phyloP scores from a whole-genome alignment of 2,113 vertebrate species.

The Australoheros scitulus region DNA sequence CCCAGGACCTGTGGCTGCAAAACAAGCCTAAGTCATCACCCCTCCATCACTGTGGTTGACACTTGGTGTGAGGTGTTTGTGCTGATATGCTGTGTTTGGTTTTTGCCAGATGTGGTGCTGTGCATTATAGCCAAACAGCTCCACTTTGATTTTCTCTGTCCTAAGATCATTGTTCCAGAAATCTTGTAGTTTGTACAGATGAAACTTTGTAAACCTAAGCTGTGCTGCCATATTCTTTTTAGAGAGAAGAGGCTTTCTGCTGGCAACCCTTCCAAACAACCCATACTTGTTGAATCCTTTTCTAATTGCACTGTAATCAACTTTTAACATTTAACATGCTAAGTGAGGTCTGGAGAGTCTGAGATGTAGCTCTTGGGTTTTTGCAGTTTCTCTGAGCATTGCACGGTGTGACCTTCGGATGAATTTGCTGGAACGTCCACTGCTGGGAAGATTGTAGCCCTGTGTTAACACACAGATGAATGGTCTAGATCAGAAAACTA shows the following conservation, averaged over 20 bases:
- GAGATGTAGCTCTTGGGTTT: background rate
- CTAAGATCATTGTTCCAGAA: background rate
- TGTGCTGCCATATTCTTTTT: too few relatives aligned
- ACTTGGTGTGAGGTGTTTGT: background rate
- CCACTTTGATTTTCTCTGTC: background rate
- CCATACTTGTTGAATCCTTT: background rate
- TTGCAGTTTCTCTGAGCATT: background rate
- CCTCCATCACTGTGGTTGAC: background rate
- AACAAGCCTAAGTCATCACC: background rate
- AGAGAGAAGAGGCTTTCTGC: background rate
- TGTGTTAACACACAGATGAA: background rate
- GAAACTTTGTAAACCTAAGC: background rate
- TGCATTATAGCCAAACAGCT: background rate
- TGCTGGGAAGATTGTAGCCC: background rate
- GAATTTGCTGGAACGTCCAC: background rate
- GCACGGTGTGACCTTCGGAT: background rate
- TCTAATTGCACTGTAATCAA: background rate
- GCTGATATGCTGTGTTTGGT: background rate
- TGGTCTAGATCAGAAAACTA: background rate
- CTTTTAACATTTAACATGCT: background rate
- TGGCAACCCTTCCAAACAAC: background rate
- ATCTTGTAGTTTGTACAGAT: background rate
- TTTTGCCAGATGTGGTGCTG: background rate
- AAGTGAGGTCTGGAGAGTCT: background rate
- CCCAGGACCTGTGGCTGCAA: background rate